Percentiles rank a stretch among this genome's conserved stretches.
Evolutionary conservation across 2,888 invertebrate genomes (phyloP).

Genomic region (Cremastinae sp.): DNA sequence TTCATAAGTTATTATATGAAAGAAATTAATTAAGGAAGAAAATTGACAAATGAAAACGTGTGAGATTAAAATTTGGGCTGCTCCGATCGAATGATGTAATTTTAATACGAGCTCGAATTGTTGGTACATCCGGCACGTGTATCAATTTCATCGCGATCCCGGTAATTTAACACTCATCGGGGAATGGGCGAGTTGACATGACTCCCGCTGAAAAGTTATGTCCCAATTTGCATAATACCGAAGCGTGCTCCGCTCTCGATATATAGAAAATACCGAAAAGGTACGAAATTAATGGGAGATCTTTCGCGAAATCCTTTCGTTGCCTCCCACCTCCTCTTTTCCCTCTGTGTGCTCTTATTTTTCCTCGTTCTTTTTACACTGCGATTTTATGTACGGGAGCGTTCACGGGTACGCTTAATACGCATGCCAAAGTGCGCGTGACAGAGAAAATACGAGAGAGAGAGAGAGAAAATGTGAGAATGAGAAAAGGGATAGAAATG

Average conservation of each 20-base stretch:
- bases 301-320: conserved; percentile 27
- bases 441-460: not conserved
- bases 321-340: conserved; percentile 8
- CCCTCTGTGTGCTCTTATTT: not conserved
- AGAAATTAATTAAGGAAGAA: too few relatives aligned
- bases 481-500: not conserved
- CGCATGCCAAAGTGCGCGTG: not conserved
- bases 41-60: too few relatives aligned
- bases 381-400: conserved; percentile 9
- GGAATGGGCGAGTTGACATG: not conserved
- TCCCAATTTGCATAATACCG: not conserved
- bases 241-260: not conserved
- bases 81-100: too few relatives aligned
- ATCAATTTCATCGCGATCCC: conserved; percentile 18
- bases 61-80: too few relatives aligned
- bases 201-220: conserved; percentile 4
- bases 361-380: not conserved
- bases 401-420: conserved; percentile 28
- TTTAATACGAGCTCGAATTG: too few relatives aligned
- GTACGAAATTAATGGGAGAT: conserved; percentile 22
- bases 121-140: not conserved
- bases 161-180: conserved; percentile 9
- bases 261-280: conserved; percentile 11
- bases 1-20: too few relatives aligned
- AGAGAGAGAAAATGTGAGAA: conserved; percentile 5